Base-by-base conservation (phyloP, 2,113 vertebrate genomes). In the Xiphophorus couchianus region DNA sequence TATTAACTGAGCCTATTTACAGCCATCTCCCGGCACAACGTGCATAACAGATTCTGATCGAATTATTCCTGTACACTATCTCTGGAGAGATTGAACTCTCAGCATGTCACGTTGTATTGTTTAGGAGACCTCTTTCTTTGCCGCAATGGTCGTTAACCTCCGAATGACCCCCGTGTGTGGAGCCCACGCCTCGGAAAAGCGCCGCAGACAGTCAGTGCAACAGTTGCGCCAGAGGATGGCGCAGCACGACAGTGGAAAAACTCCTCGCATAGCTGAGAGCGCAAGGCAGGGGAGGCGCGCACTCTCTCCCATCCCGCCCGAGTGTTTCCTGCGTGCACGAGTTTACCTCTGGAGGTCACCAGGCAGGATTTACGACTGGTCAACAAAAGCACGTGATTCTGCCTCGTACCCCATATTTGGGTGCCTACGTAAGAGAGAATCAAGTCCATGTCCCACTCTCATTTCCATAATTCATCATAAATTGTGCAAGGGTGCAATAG, bases 401-500 rank as follows among this genome's bases (percentile, higher is more conserved):
- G 92, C 96, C 96, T 95, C 97, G 95, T 98, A 97, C 95, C 97
- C 98, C 98, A 98, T 99, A 99, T 99, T 99, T 99, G 98, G 98
- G 95, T 96, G 97, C 96, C 96, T 98, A 98, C 97, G 98, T 98
- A 97, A 97, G 97, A 97, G 96, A 96, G 96, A 97, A 97, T 97
- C 96, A 96, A 98, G 97, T 97, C 96, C 97, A 98, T 97, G 97
- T 97, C 96, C 97, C 96, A 96, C 97, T 98, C 97, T 98, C 97
- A 98, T 99, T 99, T 98, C 97, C 98, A 98, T 99, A 99, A 99
- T 99, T 99, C 98, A 99, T 99, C 97, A 98, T 98, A 98, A 98
- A 98, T 99, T 99, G 96, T 98, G 96, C 96, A 96, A 96, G 97
- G 97, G 96, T 97, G 97, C 97, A 97, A 97, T 97, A 97, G 97